Base-by-base conservation (phyloP, 2,888 invertebrate species). In the Diloba caeruleocephala region DNA sequence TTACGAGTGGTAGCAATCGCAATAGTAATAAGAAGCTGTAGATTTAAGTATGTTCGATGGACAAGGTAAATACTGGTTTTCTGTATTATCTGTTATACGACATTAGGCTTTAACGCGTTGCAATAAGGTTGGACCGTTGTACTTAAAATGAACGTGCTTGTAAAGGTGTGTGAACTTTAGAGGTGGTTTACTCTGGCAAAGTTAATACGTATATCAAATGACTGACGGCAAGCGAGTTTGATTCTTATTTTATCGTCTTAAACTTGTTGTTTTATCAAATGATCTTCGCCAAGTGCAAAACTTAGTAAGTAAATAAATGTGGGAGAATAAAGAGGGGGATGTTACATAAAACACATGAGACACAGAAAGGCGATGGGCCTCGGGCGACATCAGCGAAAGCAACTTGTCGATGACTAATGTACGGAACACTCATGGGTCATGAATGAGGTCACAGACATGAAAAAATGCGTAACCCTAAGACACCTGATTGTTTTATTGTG, bases 261-360 rank as follows among this genome's bases (percentile, higher is more conserved):
- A 32, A 41, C 51, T 44, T 23, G 12, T 1, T 19, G 12, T 46
- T 44, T 38, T 6, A 6, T 33, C 9, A 14, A 53, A 13, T 34
- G 14, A 8, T 43, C 25, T 25, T 4, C 33, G 36, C 21, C 39
- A 52, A 50, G 19, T 62, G 58, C n/a, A 67, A 43, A 39, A 21
- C 10, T 26, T 62, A 38, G 21, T 60, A 67, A 54, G 70, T 62
- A 13, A 49, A 48, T 45, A 60, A 49, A 57, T 71, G 70, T 74
- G 65, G 61, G 69, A 76, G 76, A 71, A 48, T 64, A 62, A 76
- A 80, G 84, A 76, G 84, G 85, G 70, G 87, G 84, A 76, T 72
- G 76, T 88, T 87, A 88, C 88, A 89, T 90, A 90, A 89, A 90
- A 84, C 78, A 78, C 76, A 80, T 77, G 84, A 84, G 81, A 71